Base-by-base conservation (phyloP, 1,140 invertebrate species). In the Meloidogyne hapla region DNA sequence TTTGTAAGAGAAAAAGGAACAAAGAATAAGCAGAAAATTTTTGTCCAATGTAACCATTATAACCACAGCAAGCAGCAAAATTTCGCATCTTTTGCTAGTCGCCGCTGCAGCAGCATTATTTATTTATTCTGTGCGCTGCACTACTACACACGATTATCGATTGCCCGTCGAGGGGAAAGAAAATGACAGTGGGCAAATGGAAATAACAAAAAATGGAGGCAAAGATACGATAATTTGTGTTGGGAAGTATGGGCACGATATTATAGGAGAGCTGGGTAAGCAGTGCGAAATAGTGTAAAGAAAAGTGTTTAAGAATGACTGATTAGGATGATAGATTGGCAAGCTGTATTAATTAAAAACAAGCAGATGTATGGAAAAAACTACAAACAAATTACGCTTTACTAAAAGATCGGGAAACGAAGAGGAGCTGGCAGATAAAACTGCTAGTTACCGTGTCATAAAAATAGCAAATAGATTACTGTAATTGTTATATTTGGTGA, bases 101-200 rank as follows among this genome's bases (percentile, higher is more conserved):
- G 18, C 48, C 48, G 48, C 18, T 56, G 48, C 48, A n/a, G 18
- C 48, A 56, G n/a, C 5, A 56, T n/a, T 56, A n/a, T 56, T 56
- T 56, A 56, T 56, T 56, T 56, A 56, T 56, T 56, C 12, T 56
- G n/a, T 56, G 48, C 48, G 48, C 48, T n/a, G 48, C 48, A 56
- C n/a, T 56, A 33, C 33, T 56, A 56, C 48, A 56, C 48, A 56
- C 33, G n/a, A 56, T 56, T 56, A 56, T 56, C n/a, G 48, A 56
- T 56, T 56, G 48, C n/a, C 48, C 48, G 48, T n/a, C 18, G n/a
- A 56, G n/a, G n/a, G 8, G 48, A 56, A 56, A n/a, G n/a, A 56
- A 21, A 13, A 56, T 56, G 48, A 56, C 48, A 56, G 48, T 56
- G 48, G n/a, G 48, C n/a, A n/a, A 21, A n/a, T n/a, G 48, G 4